Evolutionary conservation across 2,797 vertebrate species (phyloP).

Genomic region (Clarias platycephalus): DNA sequence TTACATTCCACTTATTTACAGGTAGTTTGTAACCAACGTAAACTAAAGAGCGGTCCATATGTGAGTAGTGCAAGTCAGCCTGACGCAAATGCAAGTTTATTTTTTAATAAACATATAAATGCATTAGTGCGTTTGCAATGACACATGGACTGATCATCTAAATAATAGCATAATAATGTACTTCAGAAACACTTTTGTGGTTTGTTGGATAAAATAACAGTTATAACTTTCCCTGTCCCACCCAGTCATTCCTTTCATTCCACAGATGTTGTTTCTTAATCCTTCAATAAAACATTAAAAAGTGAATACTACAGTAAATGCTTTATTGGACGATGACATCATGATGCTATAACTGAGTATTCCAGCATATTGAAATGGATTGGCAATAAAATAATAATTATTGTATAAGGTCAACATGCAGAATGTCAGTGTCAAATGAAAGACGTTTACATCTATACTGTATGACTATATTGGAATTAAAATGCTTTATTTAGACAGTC

Average conservation of each 20-base stretch:
- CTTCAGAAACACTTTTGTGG: conserved; percentile 26
- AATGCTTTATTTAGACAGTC: not conserved
- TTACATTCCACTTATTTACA: conserved; percentile 14
- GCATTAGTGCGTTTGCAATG: conserved; percentile 15
- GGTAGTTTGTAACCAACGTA: conserved; percentile 23
- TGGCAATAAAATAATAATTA: not conserved
- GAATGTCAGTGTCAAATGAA: not conserved
- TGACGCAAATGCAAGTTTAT: conserved; percentile 29
- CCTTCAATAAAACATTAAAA: not conserved
- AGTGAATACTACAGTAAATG: not conserved
- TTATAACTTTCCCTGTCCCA: conserved; percentile 29
- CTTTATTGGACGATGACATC: conserved; percentile 3
- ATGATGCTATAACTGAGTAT: not conserved
- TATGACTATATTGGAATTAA: not conserved
- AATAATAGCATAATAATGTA: conserved; percentile 26
- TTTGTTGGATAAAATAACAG: conserved; percentile 32
- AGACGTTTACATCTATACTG: not conserved
- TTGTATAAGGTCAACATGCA: not conserved
- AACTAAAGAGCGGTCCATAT: not conserved
- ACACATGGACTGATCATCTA: conserved; percentile 21
- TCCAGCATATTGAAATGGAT: not conserved
- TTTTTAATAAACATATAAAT: conserved; percentile 34
- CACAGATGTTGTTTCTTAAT: conserved; percentile 6
- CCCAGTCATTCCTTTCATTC: conserved; percentile 9
- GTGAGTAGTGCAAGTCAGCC: not conserved